Base-by-base conservation (phyloP, 1,140 invertebrate genomes). In the Antheraea mylitta region DNA sequence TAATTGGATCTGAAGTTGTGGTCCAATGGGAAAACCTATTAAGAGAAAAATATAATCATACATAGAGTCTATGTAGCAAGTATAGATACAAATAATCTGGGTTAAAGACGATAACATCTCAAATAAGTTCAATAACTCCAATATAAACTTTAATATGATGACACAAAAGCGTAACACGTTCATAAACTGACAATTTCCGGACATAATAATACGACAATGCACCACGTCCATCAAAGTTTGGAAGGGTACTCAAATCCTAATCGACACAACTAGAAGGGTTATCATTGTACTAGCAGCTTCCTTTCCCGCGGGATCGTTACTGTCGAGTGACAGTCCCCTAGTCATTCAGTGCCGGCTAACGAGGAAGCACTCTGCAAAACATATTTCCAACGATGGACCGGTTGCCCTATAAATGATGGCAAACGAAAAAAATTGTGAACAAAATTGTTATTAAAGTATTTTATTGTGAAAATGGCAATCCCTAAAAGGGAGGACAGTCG, bases 211-310 rank as follows among this genome's bases (percentile, higher is more conserved):
- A 62, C 64, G 53, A 71, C 76, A 76, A 71, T 81, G 77, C 81
- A 72, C 83, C 81, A 85, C 85, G 86, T 88, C 82, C 81, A 86
- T 87, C 86, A 85, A 82, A 84, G 83, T 86, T 88, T 82, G 83
- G 83, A 83, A 83, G 83, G 81, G 85, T 84, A 81, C 81, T 80
- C 76, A 79, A 74, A 74, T 65, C 64, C 73, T 82, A 87, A 87
- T 90, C 83, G 83, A 82, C 83, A 78, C 85, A 90, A 87, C 84
- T 86, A 84, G 82, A 89, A 91, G 89, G 87, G 80, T 88, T 88
- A 90, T 70, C 82, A 77, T 75, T 73, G 80, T 82, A 90, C 85
- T 81, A 73, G 68, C 80, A 66, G 77, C 83, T 88, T 91, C 89
- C 89, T 87, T 87, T 89, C 88, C 86, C 88, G 88, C 80, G 89